Evolutionary conservation across 37 sponge, comb jelly and placozoan species (phyloP).

Genomic region (Crambe crambe): DNA sequence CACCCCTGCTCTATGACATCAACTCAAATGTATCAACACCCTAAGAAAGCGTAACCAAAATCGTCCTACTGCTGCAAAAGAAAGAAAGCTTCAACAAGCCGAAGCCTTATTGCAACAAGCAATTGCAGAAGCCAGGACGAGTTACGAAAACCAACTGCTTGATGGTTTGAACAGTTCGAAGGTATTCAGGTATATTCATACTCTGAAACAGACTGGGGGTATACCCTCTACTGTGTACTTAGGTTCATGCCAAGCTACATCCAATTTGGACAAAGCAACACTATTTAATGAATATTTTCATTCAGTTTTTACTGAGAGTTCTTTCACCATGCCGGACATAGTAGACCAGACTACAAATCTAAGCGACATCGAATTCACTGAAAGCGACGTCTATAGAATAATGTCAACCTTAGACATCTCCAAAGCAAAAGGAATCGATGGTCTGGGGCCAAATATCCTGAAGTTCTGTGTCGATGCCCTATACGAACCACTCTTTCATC

Average conservation of each 20-base stretch:
- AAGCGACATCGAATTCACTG: background rate
- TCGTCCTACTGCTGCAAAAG: background rate
- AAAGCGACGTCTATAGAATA: background rate
- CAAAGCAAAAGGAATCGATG: background rate
- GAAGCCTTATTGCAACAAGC: background rate
- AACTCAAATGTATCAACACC: background rate
- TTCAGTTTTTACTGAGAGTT: background rate
- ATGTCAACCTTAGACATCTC: background rate
- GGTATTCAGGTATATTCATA: background rate
- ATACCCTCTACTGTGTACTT: background rate
- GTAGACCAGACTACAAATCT: background rate
- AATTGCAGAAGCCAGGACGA: background rate
- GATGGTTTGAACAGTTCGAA: background rate
- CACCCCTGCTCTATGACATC: background rate
- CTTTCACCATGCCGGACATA: background rate
- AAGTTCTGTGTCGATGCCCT: conserved; percentile 4
- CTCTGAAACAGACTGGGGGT: background rate
- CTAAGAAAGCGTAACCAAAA: background rate
- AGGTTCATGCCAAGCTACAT: background rate
- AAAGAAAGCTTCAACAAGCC: background rate
- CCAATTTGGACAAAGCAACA: background rate
- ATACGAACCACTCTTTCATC: background rate
- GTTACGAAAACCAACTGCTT: background rate
- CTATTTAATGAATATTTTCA: conserved; percentile 8
- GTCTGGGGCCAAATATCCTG: conserved; percentile 5